These are phyloP conservation scores for Onychomys arenicola DNA, from an alignment of 2,797 vertebrate species.

Conservation along the genomic window DNA sequence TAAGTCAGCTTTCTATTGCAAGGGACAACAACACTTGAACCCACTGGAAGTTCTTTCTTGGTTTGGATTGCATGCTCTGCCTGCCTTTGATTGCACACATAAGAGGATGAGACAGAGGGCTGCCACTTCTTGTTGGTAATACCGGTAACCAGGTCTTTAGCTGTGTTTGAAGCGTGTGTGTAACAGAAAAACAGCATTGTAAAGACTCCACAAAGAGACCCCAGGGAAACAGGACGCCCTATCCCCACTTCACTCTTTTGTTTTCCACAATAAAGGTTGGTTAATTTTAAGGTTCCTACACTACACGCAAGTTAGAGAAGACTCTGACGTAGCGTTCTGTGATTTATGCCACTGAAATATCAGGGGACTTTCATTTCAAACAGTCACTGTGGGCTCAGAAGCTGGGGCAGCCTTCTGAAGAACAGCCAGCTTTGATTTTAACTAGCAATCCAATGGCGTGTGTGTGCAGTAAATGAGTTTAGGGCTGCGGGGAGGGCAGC, in stretches of 20 bases:
- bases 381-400: slow-evolving; percentile 59
- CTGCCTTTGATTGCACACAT: neutral
- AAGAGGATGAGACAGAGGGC: neutral
- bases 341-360: slow-evolving; percentile 74
- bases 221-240: accelerated
- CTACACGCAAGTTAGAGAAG: slow-evolving; percentile 63
- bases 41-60: neutral
- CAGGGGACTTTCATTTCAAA: slow-evolving; percentile 82
- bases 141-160: neutral
- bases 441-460: slow-evolving; percentile 77
- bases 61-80: neutral
- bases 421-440: slow-evolving; percentile 80
- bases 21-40: neutral
- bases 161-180: neutral
- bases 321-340: slow-evolving; percentile 66
- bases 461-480: slow-evolving; percentile 69
- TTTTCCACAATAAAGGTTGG: neutral
- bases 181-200: neutral
- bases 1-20: neutral
- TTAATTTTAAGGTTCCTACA: slow-evolving; percentile 67
- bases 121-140: neutral
- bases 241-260: accelerated
- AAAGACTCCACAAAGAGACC: neutral
- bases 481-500: neutral
- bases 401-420: slow-evolving; percentile 76